Conservation (phyloP, 2,888 invertebrate species). For the Oscheius onirici region DNA sequence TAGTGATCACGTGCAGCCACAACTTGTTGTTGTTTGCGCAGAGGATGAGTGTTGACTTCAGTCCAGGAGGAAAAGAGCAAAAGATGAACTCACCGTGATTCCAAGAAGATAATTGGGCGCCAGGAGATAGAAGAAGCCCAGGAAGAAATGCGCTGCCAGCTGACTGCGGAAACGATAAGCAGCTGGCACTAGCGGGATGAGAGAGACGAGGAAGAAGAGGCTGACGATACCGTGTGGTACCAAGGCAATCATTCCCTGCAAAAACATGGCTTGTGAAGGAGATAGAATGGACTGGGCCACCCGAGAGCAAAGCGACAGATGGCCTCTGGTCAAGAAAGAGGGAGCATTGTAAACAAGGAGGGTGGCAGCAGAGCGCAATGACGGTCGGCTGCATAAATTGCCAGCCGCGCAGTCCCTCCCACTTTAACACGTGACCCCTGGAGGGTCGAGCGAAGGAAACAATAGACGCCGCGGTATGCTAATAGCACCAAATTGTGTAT, state of each 20-base stretch:
- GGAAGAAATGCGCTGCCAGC: slow-evolving; percentile 45
- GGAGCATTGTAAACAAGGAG: slow-evolving; percentile 20
- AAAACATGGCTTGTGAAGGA: not conserved
- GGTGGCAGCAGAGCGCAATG: not conserved
- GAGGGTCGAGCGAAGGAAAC: not conserved
- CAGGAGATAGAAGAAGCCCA: slow-evolving; percentile 44
- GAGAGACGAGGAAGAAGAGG: slow-evolving; percentile 40
- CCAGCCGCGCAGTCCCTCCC: not conserved
- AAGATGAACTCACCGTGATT: slow-evolving; percentile 22
- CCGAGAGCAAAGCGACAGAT: slow-evolving; percentile 3
- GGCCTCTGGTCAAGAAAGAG: slow-evolving; percentile 11
- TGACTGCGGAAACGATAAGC: slow-evolving; percentile 37
- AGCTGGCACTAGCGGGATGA: slow-evolving; percentile 39
- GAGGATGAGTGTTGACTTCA: slow-evolving; percentile 3
- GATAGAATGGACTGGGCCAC: not conserved
- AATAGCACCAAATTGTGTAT: slow-evolving; percentile 10
- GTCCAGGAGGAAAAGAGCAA: too few species aligned
- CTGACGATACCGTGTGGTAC: slow-evolving; percentile 42
- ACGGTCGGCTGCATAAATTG: slow-evolving; percentile 21
- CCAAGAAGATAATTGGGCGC: slow-evolving; percentile 39
- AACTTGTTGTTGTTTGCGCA: slow-evolving; percentile 17
- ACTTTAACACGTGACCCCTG: slow-evolving; percentile 2
- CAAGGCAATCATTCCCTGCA: slow-evolving; percentile 19
- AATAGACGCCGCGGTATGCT: slow-evolving; percentile 6
- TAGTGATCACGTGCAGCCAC: not conserved